A percentile compares a stretch with the other conserved stretches of the same genome.
phyloP scores from a whole-genome alignment of 2,113 vertebrate genomes.

The Casuarius casuarius region DNA sequence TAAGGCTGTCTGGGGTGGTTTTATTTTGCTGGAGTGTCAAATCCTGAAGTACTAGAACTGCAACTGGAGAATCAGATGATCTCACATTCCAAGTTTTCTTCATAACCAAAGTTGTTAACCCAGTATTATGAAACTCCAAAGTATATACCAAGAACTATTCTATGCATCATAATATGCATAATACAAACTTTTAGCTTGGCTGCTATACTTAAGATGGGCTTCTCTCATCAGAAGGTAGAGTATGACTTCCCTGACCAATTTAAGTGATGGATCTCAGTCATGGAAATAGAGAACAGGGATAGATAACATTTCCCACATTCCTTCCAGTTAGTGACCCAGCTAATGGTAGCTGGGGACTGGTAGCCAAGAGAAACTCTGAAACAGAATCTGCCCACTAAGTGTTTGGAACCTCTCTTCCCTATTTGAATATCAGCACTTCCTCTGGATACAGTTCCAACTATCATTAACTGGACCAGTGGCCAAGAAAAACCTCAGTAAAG shows the following conservation, averaged over 20 bases:
- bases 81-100: background rate
- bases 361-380: conserved; percentile 72
- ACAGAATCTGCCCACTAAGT: conserved; percentile 61
- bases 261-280: background rate
- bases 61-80: background rate
- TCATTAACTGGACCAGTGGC: conserved; percentile 3
- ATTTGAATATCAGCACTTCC: conserved; percentile 18
- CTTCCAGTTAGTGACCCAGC: conserved; percentile 21
- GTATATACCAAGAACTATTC: background rate
- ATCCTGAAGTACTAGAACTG: background rate
- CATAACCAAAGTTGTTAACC: background rate
- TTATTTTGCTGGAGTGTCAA: background rate
- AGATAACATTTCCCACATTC: conserved; percentile 42
- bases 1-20: background rate
- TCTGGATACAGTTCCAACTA: background rate
- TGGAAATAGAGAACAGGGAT: background rate
- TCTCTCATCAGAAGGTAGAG: background rate
- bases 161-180: background rate
- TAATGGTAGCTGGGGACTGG: conserved; percentile 9
- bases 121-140: background rate
- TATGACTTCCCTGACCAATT: background rate
- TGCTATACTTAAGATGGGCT: background rate
- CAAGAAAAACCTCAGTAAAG: conserved; percentile 43
- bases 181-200: background rate
- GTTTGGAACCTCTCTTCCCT: conserved; percentile 42